Evolutionary conservation across 2,797 vertebrate species (phyloP).

Genomic region (Anomalospiza imberbis): DNA sequence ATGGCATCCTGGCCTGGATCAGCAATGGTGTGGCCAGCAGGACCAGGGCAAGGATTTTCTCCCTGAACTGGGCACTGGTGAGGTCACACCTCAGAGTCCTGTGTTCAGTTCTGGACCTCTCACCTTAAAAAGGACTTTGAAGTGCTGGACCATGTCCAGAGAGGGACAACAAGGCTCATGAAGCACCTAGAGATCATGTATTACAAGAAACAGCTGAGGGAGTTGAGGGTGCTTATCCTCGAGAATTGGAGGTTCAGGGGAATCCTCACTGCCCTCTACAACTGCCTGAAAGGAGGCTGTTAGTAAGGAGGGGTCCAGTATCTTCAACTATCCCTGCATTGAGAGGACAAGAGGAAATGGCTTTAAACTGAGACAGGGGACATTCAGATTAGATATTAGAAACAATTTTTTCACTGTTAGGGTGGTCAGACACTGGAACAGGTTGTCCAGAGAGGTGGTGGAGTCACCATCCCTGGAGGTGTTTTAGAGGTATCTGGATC

Average conservation of each 20-base stretch:
- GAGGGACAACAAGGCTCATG: too few species aligned
- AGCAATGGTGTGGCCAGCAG: neutral
- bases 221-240: neutral
- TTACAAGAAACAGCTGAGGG: neutral
- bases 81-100: accelerated
- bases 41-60: neutral
- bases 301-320: neutral
- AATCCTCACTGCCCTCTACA: too few species aligned
- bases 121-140: neutral
- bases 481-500: neutral
- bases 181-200: neutral
- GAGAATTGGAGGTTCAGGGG: neutral
- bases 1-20: neutral
- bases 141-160: neutral
- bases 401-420: neutral
- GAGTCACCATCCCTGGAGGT: neutral
- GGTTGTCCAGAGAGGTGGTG: neutral
- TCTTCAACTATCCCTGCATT: neutral
- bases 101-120: neutral
- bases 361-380: neutral
- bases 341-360: neutral
- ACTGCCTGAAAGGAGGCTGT: neutral
- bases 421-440: neutral
- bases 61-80: neutral
- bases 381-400: neutral